Conservation (phyloP, 2,797 vertebrate species). For the Chaenodraco wilsoni region DNA sequence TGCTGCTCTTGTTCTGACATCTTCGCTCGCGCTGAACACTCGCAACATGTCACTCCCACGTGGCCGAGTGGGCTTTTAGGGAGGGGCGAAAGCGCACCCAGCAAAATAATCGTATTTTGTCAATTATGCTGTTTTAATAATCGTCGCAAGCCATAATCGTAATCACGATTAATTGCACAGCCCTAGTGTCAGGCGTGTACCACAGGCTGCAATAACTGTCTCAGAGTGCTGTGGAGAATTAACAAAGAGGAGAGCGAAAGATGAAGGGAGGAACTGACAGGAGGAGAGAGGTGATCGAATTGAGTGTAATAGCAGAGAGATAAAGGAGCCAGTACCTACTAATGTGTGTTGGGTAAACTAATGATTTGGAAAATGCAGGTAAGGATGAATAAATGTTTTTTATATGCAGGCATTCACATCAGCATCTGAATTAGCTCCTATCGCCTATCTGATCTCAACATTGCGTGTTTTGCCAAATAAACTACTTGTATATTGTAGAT, state of each 20-base stretch:
- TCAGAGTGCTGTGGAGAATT: neutral
- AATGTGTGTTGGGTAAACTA: neutral
- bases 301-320: neutral
- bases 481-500: neutral
- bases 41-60: too few relatives aligned
- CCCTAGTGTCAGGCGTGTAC: neutral
- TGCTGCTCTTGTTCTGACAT: too few relatives aligned
- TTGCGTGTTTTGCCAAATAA: neutral
- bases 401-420: neutral
- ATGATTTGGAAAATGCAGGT: neutral
- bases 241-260: slow-evolving; percentile 7
- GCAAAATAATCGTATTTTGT: too few relatives aligned
- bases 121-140: too few relatives aligned
- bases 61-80: too few relatives aligned
- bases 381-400: neutral
- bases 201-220: slow-evolving; percentile 32
- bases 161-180: too few relatives aligned
- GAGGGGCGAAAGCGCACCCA: too few relatives aligned
- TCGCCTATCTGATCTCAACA: neutral
- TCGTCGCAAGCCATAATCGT: too few relatives aligned
- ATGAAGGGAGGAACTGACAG: neutral
- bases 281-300: slow-evolving; percentile 2
- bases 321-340: slow-evolving; percentile 3
- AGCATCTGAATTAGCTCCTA: neutral
- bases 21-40: too few relatives aligned